phyloP scores from a whole-genome alignment of 92 coral and sea anemone genomes.

The Hydrozoanthus gracilis region DNA sequence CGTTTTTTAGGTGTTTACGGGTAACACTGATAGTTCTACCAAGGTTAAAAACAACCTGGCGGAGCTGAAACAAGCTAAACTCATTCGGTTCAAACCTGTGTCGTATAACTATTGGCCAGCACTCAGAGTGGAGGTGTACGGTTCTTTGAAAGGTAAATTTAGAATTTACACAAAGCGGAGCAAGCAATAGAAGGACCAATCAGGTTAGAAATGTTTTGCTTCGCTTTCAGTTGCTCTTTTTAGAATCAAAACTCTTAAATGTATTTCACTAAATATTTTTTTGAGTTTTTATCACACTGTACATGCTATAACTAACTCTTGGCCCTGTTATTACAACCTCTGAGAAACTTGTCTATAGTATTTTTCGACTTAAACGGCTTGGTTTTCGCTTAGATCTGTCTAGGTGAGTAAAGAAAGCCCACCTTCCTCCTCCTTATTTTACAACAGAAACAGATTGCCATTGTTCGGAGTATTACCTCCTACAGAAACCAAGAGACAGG shows the following conservation, averaged over 20 bases:
- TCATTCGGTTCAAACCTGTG: background rate
- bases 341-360: background rate
- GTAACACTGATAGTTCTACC: background rate
- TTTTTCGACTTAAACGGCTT: background rate
- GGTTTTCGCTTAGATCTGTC: background rate
- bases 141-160: no score
- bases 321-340: background rate
- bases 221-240: no score
- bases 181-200: background rate
- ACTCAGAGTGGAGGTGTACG: no score
- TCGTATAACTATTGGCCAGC: background rate
- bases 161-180: no score
- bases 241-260: no score
- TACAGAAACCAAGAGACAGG: background rate
- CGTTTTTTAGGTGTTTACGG: no score
- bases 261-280: no score
- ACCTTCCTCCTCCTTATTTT: background rate
- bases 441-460: background rate
- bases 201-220: no score
- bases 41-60: no score
- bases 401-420: no score
- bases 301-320: background rate
- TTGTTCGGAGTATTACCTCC: background rate
- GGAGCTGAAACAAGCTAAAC: background rate
- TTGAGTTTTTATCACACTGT: slow-evolving; percentile 1